A percentile compares a stretch with the other conserved stretches of the same genome.
These are phyloP conservation scores for Cryptus armator DNA, from an alignment of 2,888 invertebrate genomes.

Conservation along the genomic window DNA sequence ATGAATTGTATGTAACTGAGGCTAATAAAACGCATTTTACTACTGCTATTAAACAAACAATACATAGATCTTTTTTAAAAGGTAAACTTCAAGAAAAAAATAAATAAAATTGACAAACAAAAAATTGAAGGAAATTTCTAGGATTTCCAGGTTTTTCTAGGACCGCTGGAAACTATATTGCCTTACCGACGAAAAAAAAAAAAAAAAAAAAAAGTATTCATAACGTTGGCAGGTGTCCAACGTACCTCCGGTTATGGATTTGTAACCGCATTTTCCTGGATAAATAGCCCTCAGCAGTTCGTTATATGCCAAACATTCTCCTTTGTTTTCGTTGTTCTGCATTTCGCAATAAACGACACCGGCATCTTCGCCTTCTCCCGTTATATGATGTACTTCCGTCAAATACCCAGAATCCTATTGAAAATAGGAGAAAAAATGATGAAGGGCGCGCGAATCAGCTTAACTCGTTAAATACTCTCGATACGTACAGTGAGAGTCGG, in stretches of 20 bases:
- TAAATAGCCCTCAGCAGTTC: constrained; percentile 91
- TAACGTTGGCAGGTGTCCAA: background rate
- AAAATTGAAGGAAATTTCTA: no score
- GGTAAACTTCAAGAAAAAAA: no score
- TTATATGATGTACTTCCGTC: constrained; percentile 97
- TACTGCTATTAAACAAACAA: no score
- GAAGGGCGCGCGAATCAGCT: background rate
- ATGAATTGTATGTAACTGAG: no score
- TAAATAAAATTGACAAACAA: no score
- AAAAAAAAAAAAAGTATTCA: no score
- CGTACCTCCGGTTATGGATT: constrained; percentile 92
- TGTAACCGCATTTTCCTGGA: constrained; percentile 93
- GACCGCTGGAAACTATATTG: no score
- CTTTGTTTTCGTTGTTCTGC: constrained; percentile 94
- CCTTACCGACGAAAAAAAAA: no score
- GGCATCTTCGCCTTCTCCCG: constrained; percentile 94
- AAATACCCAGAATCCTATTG: constrained; percentile 91
- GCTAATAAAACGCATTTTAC: no score
- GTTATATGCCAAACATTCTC: constrained; percentile 90
- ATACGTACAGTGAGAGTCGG: constrained; percentile 90
- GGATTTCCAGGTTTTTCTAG: no score
- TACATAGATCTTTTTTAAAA: no score
- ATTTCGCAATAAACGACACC: constrained; percentile 99
- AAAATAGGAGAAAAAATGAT: background rate
- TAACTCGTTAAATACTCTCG: no score